phyloP scores from a whole-genome alignment of 2,113 vertebrate genomes.

The Isichthys henryi region DNA sequence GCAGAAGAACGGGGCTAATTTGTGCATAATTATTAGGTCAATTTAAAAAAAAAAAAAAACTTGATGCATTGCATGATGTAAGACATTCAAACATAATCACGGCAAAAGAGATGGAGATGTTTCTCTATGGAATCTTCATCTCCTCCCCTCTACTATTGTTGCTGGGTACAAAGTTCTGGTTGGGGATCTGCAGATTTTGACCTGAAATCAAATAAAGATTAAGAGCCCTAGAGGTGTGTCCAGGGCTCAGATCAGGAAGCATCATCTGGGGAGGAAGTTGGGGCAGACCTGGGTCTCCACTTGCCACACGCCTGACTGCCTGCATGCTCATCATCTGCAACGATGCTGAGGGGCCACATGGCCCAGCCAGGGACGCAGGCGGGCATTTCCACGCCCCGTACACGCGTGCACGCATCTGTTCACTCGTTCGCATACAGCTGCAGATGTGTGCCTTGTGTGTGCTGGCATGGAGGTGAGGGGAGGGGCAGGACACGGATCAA shows the following conservation, averaged over 20 bases:
- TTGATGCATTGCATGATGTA: not conserved
- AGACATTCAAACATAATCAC: not conserved
- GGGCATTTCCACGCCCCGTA: conserved; percentile 16
- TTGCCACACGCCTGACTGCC: conserved; percentile 53
- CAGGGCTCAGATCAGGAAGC: conserved; percentile 17
- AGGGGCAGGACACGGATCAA: conserved; percentile 31
- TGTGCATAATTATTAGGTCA: not conserved
- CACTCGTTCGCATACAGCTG: not conserved
- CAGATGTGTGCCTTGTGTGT: conserved; percentile 1
- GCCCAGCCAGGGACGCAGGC: conserved; percentile 41
- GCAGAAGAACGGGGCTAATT: not conserved
- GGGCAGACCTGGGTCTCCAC: conserved; percentile 22
- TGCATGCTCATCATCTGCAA: conserved; percentile 60
- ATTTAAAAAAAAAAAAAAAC: not conserved
- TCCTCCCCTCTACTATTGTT: not conserved
- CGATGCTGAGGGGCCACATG: conserved; percentile 59
- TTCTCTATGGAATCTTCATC: not conserved
- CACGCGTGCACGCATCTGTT: not conserved
- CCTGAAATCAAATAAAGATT: conserved; percentile 53
- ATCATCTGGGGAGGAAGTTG: not conserved
- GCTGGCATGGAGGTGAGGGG: not conserved
- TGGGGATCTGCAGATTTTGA: conserved; percentile 44
- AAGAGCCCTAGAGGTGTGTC: conserved; percentile 45
- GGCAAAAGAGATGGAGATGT: not conserved
- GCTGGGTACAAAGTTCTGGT: conserved; percentile 24